phyloP scores from a whole-genome alignment of 2,888 invertebrate genomes.

The Drosophila maculinotata region DNA sequence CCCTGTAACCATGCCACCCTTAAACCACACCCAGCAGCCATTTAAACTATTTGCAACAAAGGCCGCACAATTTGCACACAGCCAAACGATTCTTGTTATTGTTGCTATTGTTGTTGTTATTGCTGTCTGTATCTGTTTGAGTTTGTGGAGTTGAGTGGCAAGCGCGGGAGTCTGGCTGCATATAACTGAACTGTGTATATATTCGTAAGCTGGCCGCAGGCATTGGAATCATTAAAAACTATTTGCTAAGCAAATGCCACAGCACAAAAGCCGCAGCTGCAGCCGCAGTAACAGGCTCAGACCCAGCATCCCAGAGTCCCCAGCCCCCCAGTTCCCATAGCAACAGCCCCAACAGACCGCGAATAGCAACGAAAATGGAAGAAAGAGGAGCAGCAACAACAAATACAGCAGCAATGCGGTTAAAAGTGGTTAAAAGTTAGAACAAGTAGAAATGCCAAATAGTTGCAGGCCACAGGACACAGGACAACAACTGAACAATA shows the following conservation, averaged over 20 bases:
- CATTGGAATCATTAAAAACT: slow-evolving; percentile 78
- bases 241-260: slow-evolving; percentile 74
- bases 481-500: slow-evolving; percentile 2
- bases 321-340: slow-evolving; percentile 1
- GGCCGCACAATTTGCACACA: slow-evolving; percentile 55
- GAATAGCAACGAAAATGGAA: slow-evolving; percentile 25
- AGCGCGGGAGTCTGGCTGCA: neutral
- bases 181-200: too few relatives aligned
- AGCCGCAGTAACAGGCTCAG: too few relatives aligned
- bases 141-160: neutral
- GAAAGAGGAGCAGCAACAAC: slow-evolving; percentile 8
- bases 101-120: slow-evolving; percentile 12
- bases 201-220: slow-evolving; percentile 52
- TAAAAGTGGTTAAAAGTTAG: slow-evolving; percentile 28
- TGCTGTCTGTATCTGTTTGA: slow-evolving; percentile 5
- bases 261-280: slow-evolving; percentile 56
- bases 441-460: slow-evolving; percentile 17
- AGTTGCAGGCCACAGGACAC: slow-evolving; percentile 10
- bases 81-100: slow-evolving; percentile 59
- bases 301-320: too few relatives aligned
- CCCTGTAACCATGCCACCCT: neutral
- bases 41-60: slow-evolving; percentile 63
- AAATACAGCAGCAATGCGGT: slow-evolving; percentile 25
- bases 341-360: slow-evolving; percentile 6
- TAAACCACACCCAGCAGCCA: slow-evolving; percentile 36